Base-by-base conservation (phyloP, 2,113 vertebrate species). In the Motacilla tschutschensis region DNA sequence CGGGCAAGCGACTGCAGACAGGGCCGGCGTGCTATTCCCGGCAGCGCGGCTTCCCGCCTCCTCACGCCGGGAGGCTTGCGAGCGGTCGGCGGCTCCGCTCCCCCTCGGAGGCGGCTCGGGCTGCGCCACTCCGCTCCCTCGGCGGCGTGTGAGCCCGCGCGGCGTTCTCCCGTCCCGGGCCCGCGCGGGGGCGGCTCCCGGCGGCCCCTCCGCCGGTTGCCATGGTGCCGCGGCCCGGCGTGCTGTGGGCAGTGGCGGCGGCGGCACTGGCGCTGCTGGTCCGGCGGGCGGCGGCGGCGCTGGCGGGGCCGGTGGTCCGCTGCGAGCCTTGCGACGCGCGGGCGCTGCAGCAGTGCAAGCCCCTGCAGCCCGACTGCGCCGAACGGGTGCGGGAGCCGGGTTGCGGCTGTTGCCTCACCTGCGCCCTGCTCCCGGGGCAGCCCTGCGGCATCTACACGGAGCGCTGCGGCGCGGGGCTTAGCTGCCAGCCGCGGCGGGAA, bases 321-420 rank as follows among this genome's bases (percentile, higher is more conserved):
- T 99, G 98, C 91, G 98, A 98, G 86, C 98, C 98, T 3, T 99
- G 98, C 91, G 98, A 99, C 44, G 79, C 83, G 7, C 96, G 92
- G n/a, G 98, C 98, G 40, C 93, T 97, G 79, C 97, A 97, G 51
- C 95, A 97, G 88, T 99, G 98, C 96, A 97, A 96, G 72, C 98
- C 98, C 16, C 79, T 98, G 75, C 95, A 96, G 74, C 87, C 96
- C 28, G 97, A 97, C 60, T 99, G 98, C 93, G 75, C 96, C 12
- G 98, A 99, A 91, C 91, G 89, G 41, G 98, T 99, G 82, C 98
- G 97, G 26, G 98, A 99, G 76, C 98, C 98, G 3, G 98, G 98
- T 86, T 99, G 98, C 93, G 98, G 98, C 89, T 99, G 98, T 96
- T 99, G 98, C 96, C 50, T 98, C 96, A 98, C 98, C 10, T 99